phyloP scores from a whole-genome alignment of 2,113 vertebrate species.

The Tenrec ecaudatus region DNA sequence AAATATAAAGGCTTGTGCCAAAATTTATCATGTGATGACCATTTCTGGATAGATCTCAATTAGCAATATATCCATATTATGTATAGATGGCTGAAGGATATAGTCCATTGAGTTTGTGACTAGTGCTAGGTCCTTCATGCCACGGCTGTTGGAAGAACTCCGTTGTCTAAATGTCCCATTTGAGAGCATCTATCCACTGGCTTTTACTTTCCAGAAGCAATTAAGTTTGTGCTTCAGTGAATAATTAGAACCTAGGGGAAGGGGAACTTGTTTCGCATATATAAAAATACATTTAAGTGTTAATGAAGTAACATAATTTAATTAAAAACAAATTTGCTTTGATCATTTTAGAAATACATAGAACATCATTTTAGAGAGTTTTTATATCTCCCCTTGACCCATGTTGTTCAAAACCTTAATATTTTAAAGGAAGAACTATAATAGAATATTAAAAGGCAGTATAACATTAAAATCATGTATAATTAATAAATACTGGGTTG shows the following conservation, averaged over 20 bases:
- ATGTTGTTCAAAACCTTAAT: neutral
- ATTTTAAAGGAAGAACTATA: neutral
- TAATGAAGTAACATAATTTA: conserved; percentile 18
- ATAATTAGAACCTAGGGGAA: neutral
- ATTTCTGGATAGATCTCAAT: neutral
- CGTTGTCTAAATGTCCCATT: conserved; percentile 2
- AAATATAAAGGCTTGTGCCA: conserved; percentile 35
- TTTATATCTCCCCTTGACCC: neutral
- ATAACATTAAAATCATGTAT: no score
- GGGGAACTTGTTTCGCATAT: neutral
- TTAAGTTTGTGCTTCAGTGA: conserved; percentile 1
- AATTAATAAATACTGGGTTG: neutral
- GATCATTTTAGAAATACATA: neutral
- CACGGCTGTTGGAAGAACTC: no score
- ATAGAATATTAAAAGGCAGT: neutral
- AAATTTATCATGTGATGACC: conserved; percentile 7
- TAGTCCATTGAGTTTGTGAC: no score
- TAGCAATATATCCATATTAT: neutral
- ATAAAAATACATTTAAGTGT: neutral
- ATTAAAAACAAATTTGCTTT: neutral
- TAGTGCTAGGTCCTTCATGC: no score
- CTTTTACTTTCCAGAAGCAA: neutral
- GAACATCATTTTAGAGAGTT: neutral
- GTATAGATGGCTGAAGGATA: no score
- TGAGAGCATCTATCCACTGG: neutral